A percentile compares a stretch with the other conserved stretches of the same genome.
phyloP scores from a whole-genome alignment of 2,113 vertebrate species.

The Cephalopterus ornatus region DNA sequence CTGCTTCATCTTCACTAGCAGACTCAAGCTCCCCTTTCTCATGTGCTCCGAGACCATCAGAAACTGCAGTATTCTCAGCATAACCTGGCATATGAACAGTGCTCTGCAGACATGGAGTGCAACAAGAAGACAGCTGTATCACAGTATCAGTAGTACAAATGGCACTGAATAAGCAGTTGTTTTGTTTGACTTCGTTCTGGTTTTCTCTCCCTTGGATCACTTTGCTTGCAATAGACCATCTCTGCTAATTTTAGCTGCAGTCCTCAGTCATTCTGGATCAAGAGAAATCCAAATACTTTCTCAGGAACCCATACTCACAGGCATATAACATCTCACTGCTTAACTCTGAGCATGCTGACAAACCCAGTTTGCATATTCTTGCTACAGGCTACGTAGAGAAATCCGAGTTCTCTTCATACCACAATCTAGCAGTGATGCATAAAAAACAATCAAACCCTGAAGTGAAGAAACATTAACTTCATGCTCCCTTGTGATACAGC shows the following conservation, averaged over 20 bases:
- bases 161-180: background rate
- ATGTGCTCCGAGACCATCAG: background rate
- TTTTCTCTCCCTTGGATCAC: background rate
- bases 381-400: background rate
- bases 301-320: background rate
- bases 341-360: background rate
- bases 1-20: background rate
- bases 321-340: background rate
- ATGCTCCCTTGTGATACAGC: background rate
- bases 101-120: accelerated
- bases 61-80: background rate
- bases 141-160: background rate
- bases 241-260: background rate
- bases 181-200: background rate
- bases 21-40: background rate
- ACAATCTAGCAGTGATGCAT: background rate
- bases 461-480: background rate
- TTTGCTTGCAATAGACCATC: background rate
- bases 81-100: background rate
- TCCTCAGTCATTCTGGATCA: background rate
- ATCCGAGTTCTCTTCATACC: background rate
- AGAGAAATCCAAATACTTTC: background rate
- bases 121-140: background rate
- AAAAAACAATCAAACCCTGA: background rate
- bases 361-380: background rate